phyloP scores from a whole-genome alignment of 53 echinoderm and acorn worm species.

The Arbacia lixula region DNA sequence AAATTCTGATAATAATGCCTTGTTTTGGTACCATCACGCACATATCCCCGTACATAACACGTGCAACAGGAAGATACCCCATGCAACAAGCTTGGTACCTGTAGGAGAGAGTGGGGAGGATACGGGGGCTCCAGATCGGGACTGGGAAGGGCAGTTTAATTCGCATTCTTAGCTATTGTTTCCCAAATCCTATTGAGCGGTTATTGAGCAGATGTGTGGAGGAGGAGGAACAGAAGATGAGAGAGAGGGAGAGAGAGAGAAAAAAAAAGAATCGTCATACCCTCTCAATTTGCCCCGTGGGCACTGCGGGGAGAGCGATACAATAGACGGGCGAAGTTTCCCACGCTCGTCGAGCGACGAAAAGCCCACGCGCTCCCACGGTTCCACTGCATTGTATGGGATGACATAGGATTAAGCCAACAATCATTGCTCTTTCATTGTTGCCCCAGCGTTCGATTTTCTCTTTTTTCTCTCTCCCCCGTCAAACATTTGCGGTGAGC shows the following conservation, averaged over 20 bases:
- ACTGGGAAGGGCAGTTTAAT: slow-evolving; percentile 39
- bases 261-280: slow-evolving; percentile 11
- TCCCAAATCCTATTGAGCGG: slow-evolving; percentile 48
- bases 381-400: slow-evolving; percentile 11
- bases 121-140: neutral
- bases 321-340: slow-evolving; percentile 44
- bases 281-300: slow-evolving; percentile 42
- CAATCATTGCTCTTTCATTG: slow-evolving; percentile 54
- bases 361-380: slow-evolving; percentile 58
- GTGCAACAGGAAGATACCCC: too few relatives aligned
- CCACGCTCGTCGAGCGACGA: slow-evolving; percentile 11
- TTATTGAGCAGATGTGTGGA: slow-evolving; percentile 52
- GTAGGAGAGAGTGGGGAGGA: neutral
- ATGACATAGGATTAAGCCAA: slow-evolving; percentile 45
- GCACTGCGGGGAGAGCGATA: slow-evolving; percentile 24
- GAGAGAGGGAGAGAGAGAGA: neutral
- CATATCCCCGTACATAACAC: too few relatives aligned
- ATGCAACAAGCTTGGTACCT: too few relatives aligned
- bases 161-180: slow-evolving; percentile 37
- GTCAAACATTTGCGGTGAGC: slow-evolving; percentile 42
- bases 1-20: too few relatives aligned
- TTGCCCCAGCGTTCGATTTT: slow-evolving; percentile 44
- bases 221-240: neutral
- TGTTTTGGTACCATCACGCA: too few relatives aligned
- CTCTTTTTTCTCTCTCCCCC: neutral